A percentile compares a stretch with the other conserved stretches of the same genome.
Evolutionary conservation across 2,888 invertebrate species (phyloP).

Genomic region (Eubasilissa splendida): DNA sequence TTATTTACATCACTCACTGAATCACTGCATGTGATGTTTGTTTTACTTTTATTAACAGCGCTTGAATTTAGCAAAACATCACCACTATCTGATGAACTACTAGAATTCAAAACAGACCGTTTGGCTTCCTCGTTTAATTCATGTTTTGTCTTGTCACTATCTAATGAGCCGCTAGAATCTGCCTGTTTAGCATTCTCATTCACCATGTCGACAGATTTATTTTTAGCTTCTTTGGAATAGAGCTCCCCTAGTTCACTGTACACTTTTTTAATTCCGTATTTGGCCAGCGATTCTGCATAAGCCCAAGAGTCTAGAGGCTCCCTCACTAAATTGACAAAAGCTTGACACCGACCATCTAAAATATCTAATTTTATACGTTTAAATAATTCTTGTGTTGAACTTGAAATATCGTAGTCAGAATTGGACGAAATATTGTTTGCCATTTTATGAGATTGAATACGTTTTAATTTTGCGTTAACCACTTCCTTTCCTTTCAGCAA

Average conservation of each 20-base stretch:
- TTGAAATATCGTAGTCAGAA: conserved; percentile 42
- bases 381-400: conserved; percentile 11
- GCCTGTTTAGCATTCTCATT: no score
- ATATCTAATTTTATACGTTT: conserved; percentile 40
- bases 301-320: conserved; percentile 10
- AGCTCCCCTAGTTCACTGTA: conserved; percentile 37
- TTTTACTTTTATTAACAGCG: background rate
- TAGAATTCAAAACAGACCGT: conserved; percentile 38
- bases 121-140: conserved; percentile 45
- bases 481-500: conserved; percentile 24
- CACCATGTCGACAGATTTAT: background rate
- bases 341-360: conserved; percentile 17
- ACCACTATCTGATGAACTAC: conserved; percentile 36
- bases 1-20: conserved; percentile 14
- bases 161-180: no score
- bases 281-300: background rate
- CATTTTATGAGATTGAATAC: background rate
- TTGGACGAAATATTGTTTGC: conserved; percentile 16
- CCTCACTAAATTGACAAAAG: conserved; percentile 8
- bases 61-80: background rate
- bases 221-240: conserved; percentile 21
- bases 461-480: background rate
- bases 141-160: no score
- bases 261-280: conserved; percentile 37
- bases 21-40: background rate